Base-by-base conservation (phyloP, 53 echinoderm and acorn worm genomes). In the Holothuria scabra region DNA sequence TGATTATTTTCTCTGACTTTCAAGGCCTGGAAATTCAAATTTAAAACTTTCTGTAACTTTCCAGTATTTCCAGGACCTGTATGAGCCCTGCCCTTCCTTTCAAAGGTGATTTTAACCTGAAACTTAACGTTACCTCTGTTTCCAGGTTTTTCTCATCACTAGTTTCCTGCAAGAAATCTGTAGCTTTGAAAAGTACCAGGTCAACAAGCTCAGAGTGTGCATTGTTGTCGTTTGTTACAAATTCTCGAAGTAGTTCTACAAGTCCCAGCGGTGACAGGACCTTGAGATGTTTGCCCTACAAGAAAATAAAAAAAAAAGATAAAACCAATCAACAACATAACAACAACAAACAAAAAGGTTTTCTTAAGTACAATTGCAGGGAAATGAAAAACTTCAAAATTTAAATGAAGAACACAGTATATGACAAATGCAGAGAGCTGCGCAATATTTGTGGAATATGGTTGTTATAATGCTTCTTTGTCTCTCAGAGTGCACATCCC, bases 181-280 rank as follows among this genome's bases (percentile, higher is more conserved):
- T 49, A 2, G 76, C 76, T 48, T 76, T 48, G 18, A 12, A 22
- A 4, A 76, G 19, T 23, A 76, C 76, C 48, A 76, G 46, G 56
- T 76, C 76, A 28, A 76, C 76, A 12, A 76, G 25, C 48, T 76
- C 48, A 1, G 46, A 52, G 31, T 76, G 76, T 0, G 76, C 76
- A 48, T 76, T 76, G 76, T 28, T 76, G 7, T 76, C 76, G 14
- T 76, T 76, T 29, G 46, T 76, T 2, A 76, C 76, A 25, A 26
- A 76, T 28, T 76, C 76, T 46, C 29, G 1, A 10, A 76, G 28
- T 9, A 76, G 76, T 25, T 76, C 52, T 28, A 49, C 52, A 25
- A 76, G 46, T 12, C 49, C 76, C 19, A 21, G 16, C 19, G 76
- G 22, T 12, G 76, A 76, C 52, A 76, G 29, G 6, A 76, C 76